phyloP scores from a whole-genome alignment of 2,113 vertebrate species.

The Poecile atricapillus region DNA sequence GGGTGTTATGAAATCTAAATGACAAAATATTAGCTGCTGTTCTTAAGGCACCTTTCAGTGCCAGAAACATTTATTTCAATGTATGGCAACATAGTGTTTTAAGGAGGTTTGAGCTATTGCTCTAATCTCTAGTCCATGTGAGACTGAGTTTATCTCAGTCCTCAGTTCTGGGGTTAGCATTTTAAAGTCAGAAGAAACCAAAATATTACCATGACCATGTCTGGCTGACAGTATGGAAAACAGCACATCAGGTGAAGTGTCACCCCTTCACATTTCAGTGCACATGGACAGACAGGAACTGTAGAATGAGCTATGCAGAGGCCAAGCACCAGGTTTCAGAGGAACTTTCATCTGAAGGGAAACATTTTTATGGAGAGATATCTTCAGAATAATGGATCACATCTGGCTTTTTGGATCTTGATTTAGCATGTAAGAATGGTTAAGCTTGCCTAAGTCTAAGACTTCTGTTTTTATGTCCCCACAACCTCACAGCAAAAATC shows the following conservation, averaged over 20 bases:
- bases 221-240: not conserved
- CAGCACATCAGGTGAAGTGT: not conserved
- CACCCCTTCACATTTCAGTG: not conserved
- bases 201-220: not conserved
- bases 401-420: not conserved
- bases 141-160: not conserved
- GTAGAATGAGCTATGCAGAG: not conserved
- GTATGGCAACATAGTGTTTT: not conserved
- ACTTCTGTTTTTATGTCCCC: not conserved
- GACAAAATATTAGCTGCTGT: not conserved
- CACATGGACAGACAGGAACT: not conserved
- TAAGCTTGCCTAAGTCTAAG: not conserved
- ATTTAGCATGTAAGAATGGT: not conserved
- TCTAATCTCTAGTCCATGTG: not conserved
- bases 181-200: not conserved
- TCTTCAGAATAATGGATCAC: not conserved
- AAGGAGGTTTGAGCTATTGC: not conserved
- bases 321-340: not conserved
- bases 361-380: not conserved
- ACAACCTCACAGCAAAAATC: not conserved
- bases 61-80: not conserved
- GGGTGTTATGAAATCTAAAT: not conserved
- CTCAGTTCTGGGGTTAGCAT: not conserved
- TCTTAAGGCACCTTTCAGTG: not conserved
- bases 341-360: not conserved